These are phyloP conservation scores for Brachionus plicatilis DNA, from an alignment of 1,140 invertebrate genomes.

Conservation along the genomic window DNA sequence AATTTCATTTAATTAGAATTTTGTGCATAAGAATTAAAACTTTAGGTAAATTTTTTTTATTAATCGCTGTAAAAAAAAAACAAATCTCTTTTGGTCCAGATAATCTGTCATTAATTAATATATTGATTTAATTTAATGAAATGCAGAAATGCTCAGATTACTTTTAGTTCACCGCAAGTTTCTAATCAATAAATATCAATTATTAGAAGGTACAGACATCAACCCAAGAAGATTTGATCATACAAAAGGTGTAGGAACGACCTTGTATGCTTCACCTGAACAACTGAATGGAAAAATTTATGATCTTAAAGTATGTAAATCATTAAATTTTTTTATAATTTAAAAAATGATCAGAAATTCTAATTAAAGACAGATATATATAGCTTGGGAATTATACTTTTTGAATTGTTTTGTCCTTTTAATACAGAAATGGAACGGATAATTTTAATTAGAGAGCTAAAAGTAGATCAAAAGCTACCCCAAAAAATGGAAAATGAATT, in stretches of 20 bases:
- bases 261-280: slow-evolving; percentile 94
- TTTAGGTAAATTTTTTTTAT: too few species aligned
- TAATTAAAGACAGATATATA: slow-evolving; percentile 69
- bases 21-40: too few species aligned
- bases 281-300: slow-evolving; percentile 60
- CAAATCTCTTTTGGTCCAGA: too few species aligned
- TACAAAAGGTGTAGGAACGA: slow-evolving; percentile 64
- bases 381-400: slow-evolving; percentile 84
- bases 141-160: too few species aligned
- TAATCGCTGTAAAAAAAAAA: too few species aligned
- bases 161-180: not conserved
- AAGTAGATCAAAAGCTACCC: not conserved
- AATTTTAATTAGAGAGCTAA: slow-evolving; percentile 44
- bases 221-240: not conserved
- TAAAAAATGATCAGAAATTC: too few species aligned
- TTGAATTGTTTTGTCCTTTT: slow-evolving; percentile 83
- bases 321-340: too few species aligned
- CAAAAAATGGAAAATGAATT: slow-evolving; percentile 6
- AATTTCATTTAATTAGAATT: too few species aligned
- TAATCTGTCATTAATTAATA: too few species aligned
- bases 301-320: slow-evolving; percentile 14
- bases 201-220: too few species aligned
- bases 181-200: not conserved
- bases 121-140: too few species aligned
- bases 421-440: slow-evolving; percentile 80